Conservation (phyloP, 30 jellyfish, hydroid and myxozoan species). For the Catostylus mosaicus region DNA sequence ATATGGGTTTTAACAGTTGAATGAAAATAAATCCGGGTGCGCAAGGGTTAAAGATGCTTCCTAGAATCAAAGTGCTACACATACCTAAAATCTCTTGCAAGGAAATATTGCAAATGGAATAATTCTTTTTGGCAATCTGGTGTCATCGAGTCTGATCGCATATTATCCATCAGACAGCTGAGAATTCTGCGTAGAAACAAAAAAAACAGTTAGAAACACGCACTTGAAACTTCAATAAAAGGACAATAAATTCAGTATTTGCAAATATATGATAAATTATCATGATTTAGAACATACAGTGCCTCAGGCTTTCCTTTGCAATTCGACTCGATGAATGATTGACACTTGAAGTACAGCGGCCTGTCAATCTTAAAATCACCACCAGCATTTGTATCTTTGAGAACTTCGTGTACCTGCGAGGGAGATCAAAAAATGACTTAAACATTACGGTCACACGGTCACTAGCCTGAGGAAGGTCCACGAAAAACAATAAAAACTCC, state of each 20-base stretch:
- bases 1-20: no score
- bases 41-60: no score
- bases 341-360: constrained; percentile 84
- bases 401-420: constrained; percentile 85
- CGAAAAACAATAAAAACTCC: no score
- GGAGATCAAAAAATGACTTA: no score
- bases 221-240: no score
- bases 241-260: no score
- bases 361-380: constrained; percentile 87
- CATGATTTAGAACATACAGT: constrained; percentile 74
- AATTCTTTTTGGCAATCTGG: constrained; percentile 84
- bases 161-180: constrained; percentile 93
- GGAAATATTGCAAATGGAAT: constrained; percentile 88
- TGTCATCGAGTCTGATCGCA: constrained; percentile 72
- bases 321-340: constrained; percentile 68
- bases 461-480: no score
- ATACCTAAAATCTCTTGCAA: constrained; percentile 98
- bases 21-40: no score
- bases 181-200: constrained; percentile 68
- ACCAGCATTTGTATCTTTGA: constrained; percentile 96
- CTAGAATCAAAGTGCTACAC: background rate
- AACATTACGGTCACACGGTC: no score
- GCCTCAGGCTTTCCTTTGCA: constrained; percentile 85
- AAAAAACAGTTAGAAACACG: no score
- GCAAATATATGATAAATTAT: no score